Conservation (phyloP, 2,113 vertebrate species). For the Monopterus albus region DNA sequence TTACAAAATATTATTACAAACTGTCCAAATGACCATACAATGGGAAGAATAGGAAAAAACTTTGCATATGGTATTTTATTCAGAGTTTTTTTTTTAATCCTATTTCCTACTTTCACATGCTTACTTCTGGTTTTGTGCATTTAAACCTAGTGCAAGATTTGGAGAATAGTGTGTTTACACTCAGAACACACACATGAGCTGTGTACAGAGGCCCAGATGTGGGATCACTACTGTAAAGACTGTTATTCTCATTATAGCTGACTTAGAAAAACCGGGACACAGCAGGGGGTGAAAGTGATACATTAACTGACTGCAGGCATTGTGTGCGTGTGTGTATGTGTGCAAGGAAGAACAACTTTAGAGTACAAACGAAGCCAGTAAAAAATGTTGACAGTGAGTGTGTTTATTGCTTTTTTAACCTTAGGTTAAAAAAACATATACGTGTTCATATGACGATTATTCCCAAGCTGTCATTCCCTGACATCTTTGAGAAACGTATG, state of each 20-base stretch:
- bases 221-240: constrained; percentile 46
- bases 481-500: constrained; percentile 21
- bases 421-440: no score
- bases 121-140: not conserved
- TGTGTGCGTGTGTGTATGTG: constrained; percentile 19
- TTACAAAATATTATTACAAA: no score
- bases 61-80: no score
- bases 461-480: constrained; percentile 31
- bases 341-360: constrained; percentile 12
- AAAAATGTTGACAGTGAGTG: constrained; percentile 34
- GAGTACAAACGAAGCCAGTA: constrained; percentile 43
- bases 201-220: constrained; percentile 49
- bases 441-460: constrained; percentile 44
- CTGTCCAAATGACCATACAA: no score
- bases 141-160: not conserved
- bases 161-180: not conserved
- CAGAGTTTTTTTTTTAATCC: no score
- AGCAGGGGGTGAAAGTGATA: constrained; percentile 67
- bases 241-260: constrained; percentile 62
- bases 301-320: constrained; percentile 60
- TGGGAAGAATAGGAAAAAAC: no score
- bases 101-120: not conserved
- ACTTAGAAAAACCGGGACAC: constrained; percentile 71
- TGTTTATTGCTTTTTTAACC: constrained; percentile 29
- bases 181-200: constrained; percentile 39